phyloP scores from a whole-genome alignment of 1,140 invertebrate genomes.

The Drosophila pruinosa region DNA sequence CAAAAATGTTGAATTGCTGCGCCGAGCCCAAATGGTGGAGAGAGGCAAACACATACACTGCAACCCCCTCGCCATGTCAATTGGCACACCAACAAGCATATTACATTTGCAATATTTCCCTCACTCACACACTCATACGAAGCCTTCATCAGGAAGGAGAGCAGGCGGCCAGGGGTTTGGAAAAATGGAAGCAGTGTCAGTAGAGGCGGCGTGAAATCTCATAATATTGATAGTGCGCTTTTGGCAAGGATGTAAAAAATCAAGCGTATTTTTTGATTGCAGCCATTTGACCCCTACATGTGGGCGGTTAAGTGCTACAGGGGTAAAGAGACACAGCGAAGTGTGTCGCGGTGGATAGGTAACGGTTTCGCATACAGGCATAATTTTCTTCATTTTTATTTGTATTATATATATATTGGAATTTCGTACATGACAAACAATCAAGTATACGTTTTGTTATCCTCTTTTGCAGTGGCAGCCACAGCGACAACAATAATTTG shows the following conservation, averaged over 20 bases:
- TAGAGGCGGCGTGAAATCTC: slow-evolving; percentile 57
- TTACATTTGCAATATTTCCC: slow-evolving; percentile 76
- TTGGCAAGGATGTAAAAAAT: slow-evolving; percentile 49
- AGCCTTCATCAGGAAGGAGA: slow-evolving; percentile 10
- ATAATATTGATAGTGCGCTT: slow-evolving; percentile 68
- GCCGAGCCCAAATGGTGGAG: slow-evolving; percentile 13
- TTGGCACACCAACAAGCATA: slow-evolving; percentile 52
- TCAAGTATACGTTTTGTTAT: slow-evolving; percentile 16
- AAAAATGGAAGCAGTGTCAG: not conserved
- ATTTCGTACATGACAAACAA: slow-evolving; percentile 40
- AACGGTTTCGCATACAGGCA: not conserved
- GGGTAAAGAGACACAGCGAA: not conserved
- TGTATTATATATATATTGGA: slow-evolving; percentile 1
- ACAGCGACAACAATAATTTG: slow-evolving; percentile 52
- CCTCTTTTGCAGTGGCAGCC: not conserved
- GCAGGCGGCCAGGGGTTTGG: not conserved
- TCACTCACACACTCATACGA: slow-evolving; percentile 39
- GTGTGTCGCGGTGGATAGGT: not conserved
- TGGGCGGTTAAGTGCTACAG: not conserved
- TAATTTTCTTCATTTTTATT: slow-evolving; percentile 41
- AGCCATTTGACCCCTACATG: slow-evolving; percentile 45
- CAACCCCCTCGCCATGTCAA: not conserved
- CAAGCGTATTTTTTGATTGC: slow-evolving; percentile 65
- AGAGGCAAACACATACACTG: not conserved
- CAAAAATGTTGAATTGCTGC: slow-evolving; percentile 54